phyloP scores from a whole-genome alignment of 2,888 invertebrate genomes.

The Zonitis immaculata region DNA sequence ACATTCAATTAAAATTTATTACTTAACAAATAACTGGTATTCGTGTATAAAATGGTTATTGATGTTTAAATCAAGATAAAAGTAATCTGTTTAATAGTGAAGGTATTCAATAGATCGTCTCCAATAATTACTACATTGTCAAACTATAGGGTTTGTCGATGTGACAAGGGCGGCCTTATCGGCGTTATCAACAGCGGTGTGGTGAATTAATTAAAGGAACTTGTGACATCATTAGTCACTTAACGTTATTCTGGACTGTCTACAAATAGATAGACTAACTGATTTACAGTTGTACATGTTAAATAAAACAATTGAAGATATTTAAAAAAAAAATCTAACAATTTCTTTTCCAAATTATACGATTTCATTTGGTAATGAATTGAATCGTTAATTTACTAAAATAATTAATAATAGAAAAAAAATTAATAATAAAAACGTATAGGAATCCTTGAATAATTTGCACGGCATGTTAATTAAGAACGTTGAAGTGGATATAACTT shows the following conservation, averaged over 20 bases:
- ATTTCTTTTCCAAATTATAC: no score
- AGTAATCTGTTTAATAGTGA: conserved; percentile 8
- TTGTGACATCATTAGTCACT: conserved; percentile 47
- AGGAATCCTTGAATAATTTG: conserved; percentile 4
- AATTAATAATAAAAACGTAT: background rate
- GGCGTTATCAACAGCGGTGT: conserved; percentile 42
- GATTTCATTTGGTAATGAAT: background rate
- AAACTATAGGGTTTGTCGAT: conserved; percentile 22
- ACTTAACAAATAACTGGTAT: background rate
- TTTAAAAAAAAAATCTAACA: no score
- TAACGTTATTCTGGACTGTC: conserved; percentile 39
- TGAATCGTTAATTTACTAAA: background rate
- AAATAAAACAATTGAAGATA: conserved; percentile 11
- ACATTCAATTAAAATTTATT: no score
- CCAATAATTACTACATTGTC: conserved; percentile 21
- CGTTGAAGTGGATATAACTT: conserved; percentile 23
- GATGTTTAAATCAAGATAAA: conserved; percentile 17
- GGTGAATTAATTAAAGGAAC: conserved; percentile 46
- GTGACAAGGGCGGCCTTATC: conserved; percentile 42
- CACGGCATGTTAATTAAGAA: conserved; percentile 17
- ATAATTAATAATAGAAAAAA: background rate
- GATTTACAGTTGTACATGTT: conserved; percentile 40
- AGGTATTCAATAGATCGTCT: conserved; percentile 17
- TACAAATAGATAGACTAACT: conserved; percentile 42
- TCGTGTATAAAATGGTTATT: background rate